phyloP scores from a whole-genome alignment of 1,140 invertebrate genomes.

The Pollicipes pollicipes region DNA sequence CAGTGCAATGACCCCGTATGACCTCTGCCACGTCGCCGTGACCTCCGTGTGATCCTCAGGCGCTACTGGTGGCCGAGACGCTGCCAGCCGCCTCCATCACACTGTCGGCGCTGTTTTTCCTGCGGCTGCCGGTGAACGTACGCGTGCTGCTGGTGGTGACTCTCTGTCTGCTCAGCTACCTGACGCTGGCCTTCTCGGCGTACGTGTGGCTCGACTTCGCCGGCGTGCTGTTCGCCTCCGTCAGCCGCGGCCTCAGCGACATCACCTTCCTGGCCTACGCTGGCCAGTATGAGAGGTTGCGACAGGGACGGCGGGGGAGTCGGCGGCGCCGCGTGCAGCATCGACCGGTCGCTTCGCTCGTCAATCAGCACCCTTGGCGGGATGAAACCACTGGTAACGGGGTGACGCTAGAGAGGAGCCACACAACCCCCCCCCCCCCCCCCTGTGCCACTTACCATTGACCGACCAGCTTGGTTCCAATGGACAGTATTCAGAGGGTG shows the following conservation, averaged over 20 bases:
- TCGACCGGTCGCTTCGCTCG: not conserved
- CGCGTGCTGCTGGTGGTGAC: constrained; percentile 9
- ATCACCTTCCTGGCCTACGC: constrained; percentile 15
- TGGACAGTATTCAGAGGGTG: too few species aligned
- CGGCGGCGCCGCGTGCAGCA: not conserved
- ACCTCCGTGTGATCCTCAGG: constrained; percentile 31
- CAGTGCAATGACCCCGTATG: too few species aligned
- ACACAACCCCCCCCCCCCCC: too few species aligned
- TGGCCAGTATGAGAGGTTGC: constrained; percentile 14
- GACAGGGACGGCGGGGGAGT: not conserved
- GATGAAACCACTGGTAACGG: too few species aligned
- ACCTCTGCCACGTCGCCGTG: too few species aligned
- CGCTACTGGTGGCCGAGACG: constrained; percentile 65
- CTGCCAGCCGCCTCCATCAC: constrained; percentile 55
- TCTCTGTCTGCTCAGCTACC: constrained; percentile 14
- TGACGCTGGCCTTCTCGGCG: constrained; percentile 13
- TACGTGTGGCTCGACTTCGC: constrained; percentile 11
- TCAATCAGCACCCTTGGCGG: too few species aligned
- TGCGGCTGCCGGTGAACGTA: constrained; percentile 5
- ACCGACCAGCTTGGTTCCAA: too few species aligned
- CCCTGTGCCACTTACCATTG: too few species aligned
- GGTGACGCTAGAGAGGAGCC: too few species aligned
- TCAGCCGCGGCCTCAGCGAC: constrained; percentile 15
- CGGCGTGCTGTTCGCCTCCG: constrained; percentile 15
- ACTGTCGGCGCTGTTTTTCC: constrained; percentile 45